Base-by-base conservation (phyloP, 2,797 vertebrate species). In the Monodelphis domestica region DNA sequence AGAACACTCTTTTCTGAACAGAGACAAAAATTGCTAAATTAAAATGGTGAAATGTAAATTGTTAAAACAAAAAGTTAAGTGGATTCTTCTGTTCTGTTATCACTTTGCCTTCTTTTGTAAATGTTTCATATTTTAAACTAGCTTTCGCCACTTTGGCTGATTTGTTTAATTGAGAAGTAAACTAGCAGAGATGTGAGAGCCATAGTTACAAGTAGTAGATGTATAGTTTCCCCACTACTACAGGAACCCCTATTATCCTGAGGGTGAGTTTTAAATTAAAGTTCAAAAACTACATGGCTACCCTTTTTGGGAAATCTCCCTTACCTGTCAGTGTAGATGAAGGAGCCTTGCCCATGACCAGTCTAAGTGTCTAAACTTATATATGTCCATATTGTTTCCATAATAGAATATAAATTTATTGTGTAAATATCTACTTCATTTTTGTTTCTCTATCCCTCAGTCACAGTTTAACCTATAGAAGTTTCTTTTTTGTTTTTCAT, bases 1-100 rank as follows among this genome's bases (percentile, higher is more conserved):
- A 94, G 95, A 97, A 53, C 96, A 95, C 97, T 98, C 91, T 97
- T 97, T 97, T 96, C 95, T 93, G 93, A 97, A 93, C 96, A 96
- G 88, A 96, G 93, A 95, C 53, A 95, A 53, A 96, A 97, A 96
- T 91, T 95, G 95, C 38, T 95, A 88, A 87, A 54, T 52, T 70
- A 97, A 97, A 96, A 88, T 88, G 51, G 21, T 88, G 87, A 88
- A 88, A 88, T 88, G 53, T 53, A 88, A 88, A 33, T 52, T 53
- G 87, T 52, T 88, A n/a, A 33, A 88, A 53, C 88, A n/a, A n/a
- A n/a, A n/a, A n/a, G n/a, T n/a, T n/a, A n/a, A n/a, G n/a, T n/a
- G n/a, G n/a, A n/a, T n/a, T 59, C 33, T 33, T 63, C n/a, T 15
- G 14, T 33, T 33, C 30, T 12, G 29, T n/a, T 63, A 63, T n/a